Base-by-base conservation (phyloP, 2,888 invertebrate genomes). In the Eupithecia inturbata region DNA sequence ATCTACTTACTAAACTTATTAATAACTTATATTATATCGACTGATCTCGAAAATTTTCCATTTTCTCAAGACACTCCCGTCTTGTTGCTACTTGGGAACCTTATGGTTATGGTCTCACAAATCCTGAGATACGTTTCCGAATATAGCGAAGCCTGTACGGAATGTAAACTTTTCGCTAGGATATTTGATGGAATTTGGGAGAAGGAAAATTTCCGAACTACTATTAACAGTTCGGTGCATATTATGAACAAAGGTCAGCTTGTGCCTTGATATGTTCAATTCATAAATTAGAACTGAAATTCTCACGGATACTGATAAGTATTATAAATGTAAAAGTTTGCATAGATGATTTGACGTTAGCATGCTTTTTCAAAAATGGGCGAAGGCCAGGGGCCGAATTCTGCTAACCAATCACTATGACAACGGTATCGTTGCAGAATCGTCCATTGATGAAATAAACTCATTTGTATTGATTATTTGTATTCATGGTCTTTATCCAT, bases 51-150 rank as follows among this genome's bases (percentile, higher is more conserved):
- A 62, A 72, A 75, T 70, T 72, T 72, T 70, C 75, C 70, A 75
- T 75, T 75, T 75, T 72, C 75, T 72, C 70, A 22, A n/a, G 39
- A n/a, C 68, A 45, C 57, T 68, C 57, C 64, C 36, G 64, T 49
- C 70, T 68, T 68, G 73, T 70, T 62, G 72, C 70, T 63, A 70
- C 75, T 75, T 22, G 70, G 72, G 57, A 45, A 53, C 57, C 70
- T 76, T 73, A 76, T 22, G 73, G 71, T 76, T 76, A 76, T 73
- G 62, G 66, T 71, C 53, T 73, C 67, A 73, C 73, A 73, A 73
- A 76, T 76, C 76, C 76, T 67, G 62, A 73, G 73, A 76, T 76
- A 73, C 76, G 49, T 28, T 73, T 64, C 68, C 63, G 73, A 68
- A 73, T 71, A 70, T 64, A 19, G 60, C 33, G 53, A 36, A 45